A percentile compares a stretch with the other conserved stretches of the same genome.
These are phyloP conservation scores for Toxotes lorentzi DNA, from an alignment of 2,797 vertebrate genomes.

Conservation along the genomic window DNA sequence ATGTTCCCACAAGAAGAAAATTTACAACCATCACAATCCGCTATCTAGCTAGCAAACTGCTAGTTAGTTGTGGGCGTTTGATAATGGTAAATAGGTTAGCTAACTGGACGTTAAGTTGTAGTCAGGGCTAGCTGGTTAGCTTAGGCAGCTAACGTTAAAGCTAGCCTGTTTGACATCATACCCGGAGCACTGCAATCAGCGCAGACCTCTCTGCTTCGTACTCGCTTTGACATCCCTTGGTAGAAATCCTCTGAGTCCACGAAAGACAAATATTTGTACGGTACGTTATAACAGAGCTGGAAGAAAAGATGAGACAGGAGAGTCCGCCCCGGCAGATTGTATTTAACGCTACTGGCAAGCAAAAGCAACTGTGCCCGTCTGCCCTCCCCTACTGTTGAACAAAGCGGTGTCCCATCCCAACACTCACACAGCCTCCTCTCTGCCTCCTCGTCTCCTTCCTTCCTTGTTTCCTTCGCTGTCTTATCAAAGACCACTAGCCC, in stretches of 20 bases:
- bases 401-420: constrained; percentile 75
- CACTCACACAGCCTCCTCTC: constrained; percentile 29
- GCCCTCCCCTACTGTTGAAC: constrained; percentile 76
- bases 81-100: constrained; percentile 32
- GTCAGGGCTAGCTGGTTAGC: constrained; percentile 68
- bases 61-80: neutral
- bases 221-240: constrained; percentile 92
- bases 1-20: neutral
- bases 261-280: constrained; percentile 32
- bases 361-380: constrained; percentile 40
- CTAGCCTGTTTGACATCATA: constrained; percentile 82
- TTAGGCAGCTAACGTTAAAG: constrained; percentile 59
- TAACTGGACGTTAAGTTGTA: constrained; percentile 37
- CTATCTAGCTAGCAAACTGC: neutral
- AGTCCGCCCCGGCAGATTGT: constrained; percentile 29
- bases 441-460: constrained; percentile 48
- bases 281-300: neutral
- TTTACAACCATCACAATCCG: neutral
- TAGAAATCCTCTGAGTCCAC: constrained; percentile 52
- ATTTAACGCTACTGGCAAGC: constrained; percentile 24
- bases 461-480: constrained; percentile 25
- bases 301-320: neutral
- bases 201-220: constrained; percentile 95
- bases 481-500: neutral
- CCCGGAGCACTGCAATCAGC: constrained; percentile 96